These are phyloP conservation scores for Hippocampus kuda DNA, from an alignment of 2,797 vertebrate species.

Conservation along the genomic window DNA sequence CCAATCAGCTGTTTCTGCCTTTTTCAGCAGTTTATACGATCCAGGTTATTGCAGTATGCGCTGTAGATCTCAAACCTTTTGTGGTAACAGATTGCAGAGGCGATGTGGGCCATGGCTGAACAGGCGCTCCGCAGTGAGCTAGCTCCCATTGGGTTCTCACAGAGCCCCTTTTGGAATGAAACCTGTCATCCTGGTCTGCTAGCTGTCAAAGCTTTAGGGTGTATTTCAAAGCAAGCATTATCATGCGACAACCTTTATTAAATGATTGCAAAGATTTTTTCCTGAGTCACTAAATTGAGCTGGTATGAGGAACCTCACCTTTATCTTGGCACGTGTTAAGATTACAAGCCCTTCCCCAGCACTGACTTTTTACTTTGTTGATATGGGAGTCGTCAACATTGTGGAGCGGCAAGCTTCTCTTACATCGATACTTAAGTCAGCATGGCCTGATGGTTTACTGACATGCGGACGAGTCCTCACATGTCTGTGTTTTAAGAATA, in stretches of 20 bases:
- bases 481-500: constrained; percentile 7
- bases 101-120: constrained; percentile 41
- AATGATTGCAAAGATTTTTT: neutral
- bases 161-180: constrained; percentile 64
- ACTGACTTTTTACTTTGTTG: neutral
- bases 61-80: constrained; percentile 22
- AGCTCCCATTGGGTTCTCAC: constrained; percentile 53
- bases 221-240: constrained; percentile 28
- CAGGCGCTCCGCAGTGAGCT: constrained; percentile 35
- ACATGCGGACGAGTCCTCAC: constrained; percentile 3
- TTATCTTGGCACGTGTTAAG: neutral
- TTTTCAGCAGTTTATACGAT: constrained; percentile 6
- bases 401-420: neutral
- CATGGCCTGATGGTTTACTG: neutral
- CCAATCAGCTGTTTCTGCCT: constrained; percentile 8
- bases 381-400: neutral
- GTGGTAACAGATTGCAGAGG: constrained; percentile 32
- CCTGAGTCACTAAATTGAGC: neutral
- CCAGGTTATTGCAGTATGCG: constrained; percentile 8
- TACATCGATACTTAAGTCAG: neutral
- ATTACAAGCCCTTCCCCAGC: constrained; percentile 2
- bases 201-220: constrained; percentile 60
- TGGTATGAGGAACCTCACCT: neutral
- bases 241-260: constrained; percentile 16
- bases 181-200: constrained; percentile 52